phyloP scores from a whole-genome alignment of 2,888 invertebrate genomes.

The Calameuta pallipes region DNA sequence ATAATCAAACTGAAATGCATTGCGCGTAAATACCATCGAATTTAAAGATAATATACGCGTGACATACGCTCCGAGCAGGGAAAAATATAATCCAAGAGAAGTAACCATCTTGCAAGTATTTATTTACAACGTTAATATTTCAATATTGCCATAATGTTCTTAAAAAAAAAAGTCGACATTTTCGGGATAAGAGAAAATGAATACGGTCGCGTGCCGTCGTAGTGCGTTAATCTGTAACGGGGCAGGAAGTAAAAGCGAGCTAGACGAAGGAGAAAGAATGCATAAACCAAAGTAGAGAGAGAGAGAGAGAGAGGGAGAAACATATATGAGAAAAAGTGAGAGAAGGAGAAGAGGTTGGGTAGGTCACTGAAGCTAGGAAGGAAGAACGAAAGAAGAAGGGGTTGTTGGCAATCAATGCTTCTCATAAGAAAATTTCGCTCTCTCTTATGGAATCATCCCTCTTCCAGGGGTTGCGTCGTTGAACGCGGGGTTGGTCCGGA shows the following conservation, averaged over 20 bases:
- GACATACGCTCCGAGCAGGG: too few relatives aligned
- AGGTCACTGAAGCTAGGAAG: slow-evolving; percentile 9
- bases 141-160: neutral
- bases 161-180: slow-evolving; percentile 3
- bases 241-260: slow-evolving; percentile 20
- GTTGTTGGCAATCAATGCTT: slow-evolving; percentile 66
- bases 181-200: slow-evolving; percentile 12
- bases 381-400: slow-evolving; percentile 36
- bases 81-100: neutral
- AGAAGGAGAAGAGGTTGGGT: neutral
- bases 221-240: neutral
- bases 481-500: slow-evolving; percentile 53
- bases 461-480: slow-evolving; percentile 14
- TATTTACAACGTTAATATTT: neutral
- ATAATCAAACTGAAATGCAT: too few relatives aligned
- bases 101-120: neutral
- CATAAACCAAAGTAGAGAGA: slow-evolving; percentile 31
- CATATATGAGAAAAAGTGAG: neutral
- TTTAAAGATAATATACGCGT: too few relatives aligned
- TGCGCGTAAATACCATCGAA: too few relatives aligned
- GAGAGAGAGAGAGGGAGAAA: slow-evolving; percentile 29
- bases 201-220: slow-evolving; percentile 20
- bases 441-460: slow-evolving; percentile 53
- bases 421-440: slow-evolving; percentile 61
- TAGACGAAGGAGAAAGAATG: slow-evolving; percentile 17